A percentile compares a stretch with the other conserved stretches of the same genome.
Evolutionary conservation across 2,888 invertebrate species (phyloP).

Genomic region (Ormyrus pomaceus): DNA sequence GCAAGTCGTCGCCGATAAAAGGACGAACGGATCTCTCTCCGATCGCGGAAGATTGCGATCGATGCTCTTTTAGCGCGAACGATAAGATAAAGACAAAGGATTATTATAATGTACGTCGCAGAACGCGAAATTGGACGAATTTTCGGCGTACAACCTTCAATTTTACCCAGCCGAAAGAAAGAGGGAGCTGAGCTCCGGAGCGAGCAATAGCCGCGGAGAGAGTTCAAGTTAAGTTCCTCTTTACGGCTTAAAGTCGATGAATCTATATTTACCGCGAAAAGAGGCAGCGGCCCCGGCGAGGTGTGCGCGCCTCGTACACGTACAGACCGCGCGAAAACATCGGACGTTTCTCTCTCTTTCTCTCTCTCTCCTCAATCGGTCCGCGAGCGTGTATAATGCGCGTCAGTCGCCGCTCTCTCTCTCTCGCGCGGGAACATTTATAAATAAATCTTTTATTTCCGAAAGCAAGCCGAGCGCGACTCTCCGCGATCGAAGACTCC

Average conservation of each 20-base stretch:
- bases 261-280: slow-evolving; percentile 34
- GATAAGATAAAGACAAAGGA: no score
- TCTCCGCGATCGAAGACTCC: not conserved
- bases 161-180: no score
- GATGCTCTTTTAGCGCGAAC: no score
- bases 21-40: no score
- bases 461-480: not conserved
- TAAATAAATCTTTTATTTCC: slow-evolving; percentile 47
- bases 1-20: no score
- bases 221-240: slow-evolving; percentile 11
- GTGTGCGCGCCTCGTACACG: slow-evolving; percentile 2
- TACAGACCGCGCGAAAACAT: no score
- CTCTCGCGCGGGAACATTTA: slow-evolving; percentile 15
- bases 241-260: slow-evolving; percentile 28
- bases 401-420: not conserved
- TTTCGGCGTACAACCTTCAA: no score
- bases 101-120: no score
- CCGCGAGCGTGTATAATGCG: slow-evolving; percentile 15
- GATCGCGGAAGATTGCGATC: no score
- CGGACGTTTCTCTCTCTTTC: slow-evolving; percentile 7
- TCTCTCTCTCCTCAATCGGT: not conserved
- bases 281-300: not conserved
- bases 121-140: no score
- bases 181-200: no score
- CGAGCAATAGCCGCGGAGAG: no score